Base-by-base conservation (phyloP, 2,113 vertebrate genomes). In the Abramis brama region DNA sequence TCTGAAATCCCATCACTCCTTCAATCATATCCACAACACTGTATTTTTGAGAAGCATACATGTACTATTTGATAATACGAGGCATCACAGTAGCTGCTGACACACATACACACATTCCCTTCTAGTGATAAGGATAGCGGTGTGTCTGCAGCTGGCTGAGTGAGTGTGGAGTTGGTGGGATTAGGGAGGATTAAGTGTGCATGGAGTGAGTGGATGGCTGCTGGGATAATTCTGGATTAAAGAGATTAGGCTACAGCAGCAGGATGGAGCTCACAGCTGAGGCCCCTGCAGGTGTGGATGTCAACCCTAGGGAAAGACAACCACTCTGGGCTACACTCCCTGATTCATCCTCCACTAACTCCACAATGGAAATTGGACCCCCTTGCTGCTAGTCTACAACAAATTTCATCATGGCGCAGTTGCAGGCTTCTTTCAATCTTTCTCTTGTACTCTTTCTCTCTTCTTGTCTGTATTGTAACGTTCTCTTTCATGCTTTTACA, bases 121-220 rank as follows among this genome's bases (percentile, higher is more conserved):
- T 85, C 90, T 86, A 90, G 91, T 88, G 92, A 94, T 94, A 93
- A 93, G 93, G 92, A 94, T 94, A 93, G 92, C 90, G 90, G 91
- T 91, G 90, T 94, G 92, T 94, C 92, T 93, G 94, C 93, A 94
- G 93, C 64, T 77, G 91, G 87, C 92, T 92, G 93, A 93, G 87
- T 77, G 85, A 84, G 94, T 92, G 93, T 92, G 88, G 93, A 94
- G 92, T 95, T 92, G 90, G 90, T 92, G 93, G 94, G 94, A 95
- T 94, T 95, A 95, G 94, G 91, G 91, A 92, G 94, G 94, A 95
- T 95, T 95, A 95, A 84, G 91, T 92, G 93, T 93, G 94, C 94
- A 95, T 94, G 93, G 93, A 95, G 94, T 93, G 93, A 93, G 86
- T 92, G 93, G 93, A 94, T 95, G 94, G 94, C 94, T 92, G 92